phyloP scores from a whole-genome alignment of 2,797 vertebrate species.

The Eospalax fontanierii region DNA sequence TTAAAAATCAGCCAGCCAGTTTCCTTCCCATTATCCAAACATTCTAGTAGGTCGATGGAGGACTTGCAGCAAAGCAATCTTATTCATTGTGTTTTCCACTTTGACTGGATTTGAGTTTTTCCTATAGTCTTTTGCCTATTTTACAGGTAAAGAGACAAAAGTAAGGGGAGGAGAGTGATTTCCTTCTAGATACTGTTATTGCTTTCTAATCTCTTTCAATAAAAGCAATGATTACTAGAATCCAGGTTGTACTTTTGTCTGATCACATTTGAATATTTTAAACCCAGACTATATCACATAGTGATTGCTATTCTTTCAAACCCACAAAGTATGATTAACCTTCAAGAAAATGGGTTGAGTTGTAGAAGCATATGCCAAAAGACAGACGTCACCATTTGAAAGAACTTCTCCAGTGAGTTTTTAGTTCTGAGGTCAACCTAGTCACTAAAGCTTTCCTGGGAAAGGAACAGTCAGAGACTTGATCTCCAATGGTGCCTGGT shows the following conservation, averaged over 20 bases:
- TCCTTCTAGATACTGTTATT: neutral
- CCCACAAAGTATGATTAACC: neutral
- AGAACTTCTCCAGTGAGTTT: neutral
- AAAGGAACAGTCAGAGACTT: neutral
- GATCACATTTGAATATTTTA: neutral
- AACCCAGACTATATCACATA: neutral
- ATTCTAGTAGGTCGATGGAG: neutral
- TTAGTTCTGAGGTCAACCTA: neutral
- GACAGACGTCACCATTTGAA: slow-evolving; percentile 6
- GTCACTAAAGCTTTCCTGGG: neutral
- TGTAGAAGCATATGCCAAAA: neutral
- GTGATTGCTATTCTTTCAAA: neutral
- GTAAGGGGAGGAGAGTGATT: neutral
- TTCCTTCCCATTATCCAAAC: neutral
- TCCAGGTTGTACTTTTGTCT: neutral
- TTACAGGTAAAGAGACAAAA: slow-evolving; percentile 29
- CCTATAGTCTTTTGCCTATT: neutral
- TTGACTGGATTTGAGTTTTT: neutral
- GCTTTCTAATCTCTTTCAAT: slow-evolving; percentile 37
- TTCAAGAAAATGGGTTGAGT: neutral
- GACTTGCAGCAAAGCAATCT: neutral
- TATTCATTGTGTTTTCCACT: neutral
- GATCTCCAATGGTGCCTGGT: neutral
- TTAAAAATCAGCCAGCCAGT: neutral
- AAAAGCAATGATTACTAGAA: slow-evolving; percentile 32